phyloP scores from a whole-genome alignment of 2,797 vertebrate genomes.

The Hemitrygon akajei region DNA sequence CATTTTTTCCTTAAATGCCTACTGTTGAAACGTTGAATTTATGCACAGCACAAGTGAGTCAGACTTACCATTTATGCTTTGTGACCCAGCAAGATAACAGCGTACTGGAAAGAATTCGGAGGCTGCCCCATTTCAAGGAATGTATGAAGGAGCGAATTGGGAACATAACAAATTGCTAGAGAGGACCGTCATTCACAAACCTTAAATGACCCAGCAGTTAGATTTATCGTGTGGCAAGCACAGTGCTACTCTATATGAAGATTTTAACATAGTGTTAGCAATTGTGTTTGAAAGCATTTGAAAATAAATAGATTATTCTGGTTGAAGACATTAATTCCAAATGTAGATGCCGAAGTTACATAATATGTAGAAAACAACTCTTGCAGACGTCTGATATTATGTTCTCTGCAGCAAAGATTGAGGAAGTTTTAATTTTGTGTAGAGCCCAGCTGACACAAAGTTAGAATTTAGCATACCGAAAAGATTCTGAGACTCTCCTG shows the following conservation, averaged over 20 bases:
- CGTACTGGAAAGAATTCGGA: conserved; percentile 49
- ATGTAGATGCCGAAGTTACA: neutral
- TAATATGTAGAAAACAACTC: neutral
- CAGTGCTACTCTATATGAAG: neutral
- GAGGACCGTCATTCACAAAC: conserved; percentile 17
- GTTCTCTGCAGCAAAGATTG: neutral
- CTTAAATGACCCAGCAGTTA: neutral
- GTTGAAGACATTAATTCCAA: conserved; percentile 1
- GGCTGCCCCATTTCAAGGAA: conserved; percentile 49
- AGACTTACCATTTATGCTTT: conserved; percentile 42
- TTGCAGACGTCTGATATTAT: neutral
- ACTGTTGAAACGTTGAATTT: neutral
- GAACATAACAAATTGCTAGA: conserved; percentile 40
- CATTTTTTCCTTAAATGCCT: neutral
- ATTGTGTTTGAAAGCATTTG: neutral
- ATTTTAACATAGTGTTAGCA: neutral
- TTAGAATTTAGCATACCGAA: neutral
- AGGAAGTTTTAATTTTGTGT: neutral
- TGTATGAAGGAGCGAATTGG: conserved; percentile 51
- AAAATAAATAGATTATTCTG: conserved; percentile 18
- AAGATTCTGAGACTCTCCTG: neutral
- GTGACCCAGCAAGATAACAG: conserved; percentile 49
- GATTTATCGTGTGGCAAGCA: neutral
- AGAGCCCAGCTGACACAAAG: neutral
- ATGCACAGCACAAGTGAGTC: conserved; percentile 27